These are phyloP conservation scores for Catotricha subobsoleta DNA, from an alignment of 2,888 invertebrate species.

Conservation along the genomic window DNA sequence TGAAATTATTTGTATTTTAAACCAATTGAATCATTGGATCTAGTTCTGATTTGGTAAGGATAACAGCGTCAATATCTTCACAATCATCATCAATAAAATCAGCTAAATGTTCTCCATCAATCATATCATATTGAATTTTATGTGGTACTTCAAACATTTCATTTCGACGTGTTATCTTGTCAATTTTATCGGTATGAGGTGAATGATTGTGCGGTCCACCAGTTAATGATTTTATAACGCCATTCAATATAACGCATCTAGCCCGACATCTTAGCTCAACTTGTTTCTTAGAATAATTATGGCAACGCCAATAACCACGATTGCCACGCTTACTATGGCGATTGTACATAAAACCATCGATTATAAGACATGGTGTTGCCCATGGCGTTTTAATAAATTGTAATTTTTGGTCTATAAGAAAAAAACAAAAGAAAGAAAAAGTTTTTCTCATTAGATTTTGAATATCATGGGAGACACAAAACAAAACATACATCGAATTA, in stretches of 20 bases:
- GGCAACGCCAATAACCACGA: slow-evolving; percentile 28
- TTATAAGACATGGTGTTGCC: slow-evolving; percentile 28
- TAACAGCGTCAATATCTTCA: too few relatives aligned
- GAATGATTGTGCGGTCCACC: slow-evolving; percentile 28
- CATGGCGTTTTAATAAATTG: slow-evolving; percentile 29
- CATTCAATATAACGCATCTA: slow-evolving; percentile 27
- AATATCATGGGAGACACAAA: too few relatives aligned
- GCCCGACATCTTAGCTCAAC: slow-evolving; percentile 26
- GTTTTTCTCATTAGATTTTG: too few relatives aligned
- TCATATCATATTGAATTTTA: too few relatives aligned
- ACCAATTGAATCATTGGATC: too few relatives aligned
- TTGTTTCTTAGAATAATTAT: slow-evolving; percentile 28
- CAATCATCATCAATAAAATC: too few relatives aligned
- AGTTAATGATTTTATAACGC: slow-evolving; percentile 23
- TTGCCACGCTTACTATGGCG: slow-evolving; percentile 29
- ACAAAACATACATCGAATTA: too few relatives aligned
- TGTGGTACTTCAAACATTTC: too few relatives aligned
- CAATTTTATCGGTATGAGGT: slow-evolving; percentile 28
- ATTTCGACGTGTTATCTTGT: slow-evolving; percentile 19
- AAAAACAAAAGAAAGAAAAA: slow-evolving; percentile 2
- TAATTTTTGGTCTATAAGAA: slow-evolving; percentile 12
- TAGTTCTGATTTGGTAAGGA: too few relatives aligned
- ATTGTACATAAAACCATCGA: slow-evolving; percentile 27
- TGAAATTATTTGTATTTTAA: too few relatives aligned
- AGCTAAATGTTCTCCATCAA: too few relatives aligned